Conservation (phyloP, 2,888 invertebrate genomes). For the Yponomeuta plumbellus region DNA sequence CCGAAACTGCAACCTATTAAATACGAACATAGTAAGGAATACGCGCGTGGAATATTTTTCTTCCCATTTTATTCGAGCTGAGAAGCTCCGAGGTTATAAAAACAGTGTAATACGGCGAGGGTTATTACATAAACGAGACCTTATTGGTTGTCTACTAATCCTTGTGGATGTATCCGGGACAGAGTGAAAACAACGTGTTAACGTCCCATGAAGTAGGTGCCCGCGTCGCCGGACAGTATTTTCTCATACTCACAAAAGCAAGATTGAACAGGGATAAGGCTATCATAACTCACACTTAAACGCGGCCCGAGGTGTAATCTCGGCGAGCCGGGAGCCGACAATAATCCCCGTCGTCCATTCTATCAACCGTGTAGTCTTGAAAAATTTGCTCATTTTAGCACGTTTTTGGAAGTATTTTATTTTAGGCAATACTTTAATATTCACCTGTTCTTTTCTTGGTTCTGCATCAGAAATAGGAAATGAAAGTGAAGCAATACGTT, state of each 20-base stretch:
- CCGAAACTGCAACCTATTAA: neutral
- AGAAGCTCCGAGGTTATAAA: constrained; percentile 7
- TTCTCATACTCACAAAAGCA: constrained; percentile 64
- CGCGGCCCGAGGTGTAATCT: constrained; percentile 64
- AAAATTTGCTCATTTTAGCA: constrained; percentile 6
- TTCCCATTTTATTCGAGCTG: neutral
- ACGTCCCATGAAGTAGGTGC: constrained; percentile 8
- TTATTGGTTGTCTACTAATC: constrained; percentile 11
- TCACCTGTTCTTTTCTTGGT: neutral
- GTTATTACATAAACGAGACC: constrained; percentile 8
- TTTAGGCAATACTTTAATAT: neutral
- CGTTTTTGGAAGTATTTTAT: neutral
- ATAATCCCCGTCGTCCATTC: constrained; percentile 62
- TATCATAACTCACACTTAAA: constrained; percentile 71
- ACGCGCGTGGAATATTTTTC: constrained; percentile 10
- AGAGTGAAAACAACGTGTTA: constrained; percentile 7
- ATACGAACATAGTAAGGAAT: neutral
- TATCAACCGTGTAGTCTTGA: constrained; percentile 43
- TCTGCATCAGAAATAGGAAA: constrained; percentile 25
- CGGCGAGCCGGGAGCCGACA: constrained; percentile 46
- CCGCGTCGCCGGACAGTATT: constrained; percentile 45
- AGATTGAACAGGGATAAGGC: constrained; percentile 67
- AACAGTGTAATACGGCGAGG: neutral
- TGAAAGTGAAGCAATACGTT: constrained; percentile 43
- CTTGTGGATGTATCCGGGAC: neutral